Base-by-base conservation (phyloP, 2,113 vertebrate species). In the Nothocercus nigrocapillus region DNA sequence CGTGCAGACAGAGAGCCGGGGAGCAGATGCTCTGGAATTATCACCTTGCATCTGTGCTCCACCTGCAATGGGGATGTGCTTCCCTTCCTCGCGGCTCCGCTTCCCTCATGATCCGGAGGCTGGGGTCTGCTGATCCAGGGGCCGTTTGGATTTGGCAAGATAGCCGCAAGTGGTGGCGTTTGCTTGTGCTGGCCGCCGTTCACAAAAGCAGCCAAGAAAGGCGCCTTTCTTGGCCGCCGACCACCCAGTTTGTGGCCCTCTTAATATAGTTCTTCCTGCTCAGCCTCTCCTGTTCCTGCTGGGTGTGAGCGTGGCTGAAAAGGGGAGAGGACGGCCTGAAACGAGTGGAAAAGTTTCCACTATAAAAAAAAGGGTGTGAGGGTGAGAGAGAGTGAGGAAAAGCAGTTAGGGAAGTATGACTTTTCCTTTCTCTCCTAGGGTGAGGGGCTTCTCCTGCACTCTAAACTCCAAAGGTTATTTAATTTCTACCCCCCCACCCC, bases 1-100 rank as follows among this genome's bases (percentile, higher is more conserved):
- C 21, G 49, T 9, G 21, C 21, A 10, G 49, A 49, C 38, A 0
- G 7, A 75, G 45, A 4, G 30, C 0, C 0, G 0, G 9, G 69
- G 69, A 74, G 45, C 8, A 15, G 68, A 40, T 1, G 21, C 80
- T 73, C 59, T 66, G 54, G 42, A 74, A 34, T 54, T 25, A 11
- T 34, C 1, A 1, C n/a, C 51, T 24, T 4, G 30, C 5, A 1
- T 32, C 3, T 4, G 24, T 30, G 59, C 68, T 54, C 0, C 5
- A 36, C 34, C 74, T 72, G 47, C 62, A 53, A 36, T 2, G 2
- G 36, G 34, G 40, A 36, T 11, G 1, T 1, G 4, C 1, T 7
- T 13, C 1, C 3, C 9, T 74, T 82, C 38, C 61, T 34, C n/a
- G 13, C 0, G 9, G 13, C 51, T 74, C 47, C 13, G 7, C 30